A percentile compares a stretch with the other conserved stretches of the same genome.
phyloP scores from a whole-genome alignment of 2,113 vertebrate species.

The Vulpes lagopus region DNA sequence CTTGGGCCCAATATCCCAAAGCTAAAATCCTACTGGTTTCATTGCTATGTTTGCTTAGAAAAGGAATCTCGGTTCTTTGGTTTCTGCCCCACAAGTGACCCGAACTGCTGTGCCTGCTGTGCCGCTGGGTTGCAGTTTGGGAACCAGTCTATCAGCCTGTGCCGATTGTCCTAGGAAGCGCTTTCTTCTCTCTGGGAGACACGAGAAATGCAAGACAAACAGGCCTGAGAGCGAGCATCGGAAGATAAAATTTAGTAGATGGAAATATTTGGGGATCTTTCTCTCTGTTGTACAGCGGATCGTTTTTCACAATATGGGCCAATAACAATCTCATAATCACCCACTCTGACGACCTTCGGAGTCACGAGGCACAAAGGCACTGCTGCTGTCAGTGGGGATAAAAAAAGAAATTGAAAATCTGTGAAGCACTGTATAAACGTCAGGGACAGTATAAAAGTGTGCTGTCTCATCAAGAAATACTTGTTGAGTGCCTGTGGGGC shows the following conservation, averaged over 20 bases:
- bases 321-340: neutral
- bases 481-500: neutral
- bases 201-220: neutral
- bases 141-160: neutral
- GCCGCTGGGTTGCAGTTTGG: neutral
- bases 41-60: slow-evolving; percentile 21
- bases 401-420: neutral
- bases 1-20: neutral
- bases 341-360: neutral
- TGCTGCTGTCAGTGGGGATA: neutral
- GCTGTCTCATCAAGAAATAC: neutral
- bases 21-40: slow-evolving; percentile 19
- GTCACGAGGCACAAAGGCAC: neutral
- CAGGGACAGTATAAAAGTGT: neutral
- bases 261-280: neutral
- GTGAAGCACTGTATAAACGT: neutral
- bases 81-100: neutral
- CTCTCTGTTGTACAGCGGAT: too few species aligned
- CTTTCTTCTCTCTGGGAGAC: neutral
- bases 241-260: neutral
- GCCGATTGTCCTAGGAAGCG: neutral
- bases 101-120: neutral
- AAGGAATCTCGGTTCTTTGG: neutral
- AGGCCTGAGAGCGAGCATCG: neutral
- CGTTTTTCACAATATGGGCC: neutral